These are phyloP conservation scores for Drosophila nigritarsus DNA, from an alignment of 2,888 invertebrate species.

Conservation along the genomic window DNA sequence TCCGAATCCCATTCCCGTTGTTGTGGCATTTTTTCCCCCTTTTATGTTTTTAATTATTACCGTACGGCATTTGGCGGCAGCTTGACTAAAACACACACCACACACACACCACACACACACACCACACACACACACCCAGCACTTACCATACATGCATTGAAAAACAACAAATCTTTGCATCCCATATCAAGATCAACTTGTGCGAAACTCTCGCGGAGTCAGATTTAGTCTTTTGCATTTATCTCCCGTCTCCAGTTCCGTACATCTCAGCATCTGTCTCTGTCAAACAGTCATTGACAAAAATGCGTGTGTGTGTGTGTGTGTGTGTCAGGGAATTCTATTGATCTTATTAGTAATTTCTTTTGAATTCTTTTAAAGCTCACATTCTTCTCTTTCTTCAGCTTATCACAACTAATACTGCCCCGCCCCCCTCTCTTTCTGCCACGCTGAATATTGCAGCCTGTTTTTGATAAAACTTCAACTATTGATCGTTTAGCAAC, in stretches of 20 bases:
- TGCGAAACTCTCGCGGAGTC: slow-evolving; percentile 48
- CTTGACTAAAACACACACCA: slow-evolving; percentile 50
- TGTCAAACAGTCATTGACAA: slow-evolving; percentile 35
- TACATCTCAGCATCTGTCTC: slow-evolving; percentile 20
- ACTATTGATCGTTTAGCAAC: slow-evolving; percentile 35
- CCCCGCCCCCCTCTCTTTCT: too few species aligned
- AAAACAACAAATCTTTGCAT: slow-evolving; percentile 37
- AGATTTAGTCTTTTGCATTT: slow-evolving; percentile 16
- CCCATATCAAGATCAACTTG: slow-evolving; percentile 47
- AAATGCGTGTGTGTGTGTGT: not conserved
- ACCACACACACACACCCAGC: slow-evolving; percentile 15
- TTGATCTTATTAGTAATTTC: slow-evolving; percentile 16
- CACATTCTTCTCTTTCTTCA: not conserved
- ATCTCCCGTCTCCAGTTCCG: slow-evolving; percentile 25
- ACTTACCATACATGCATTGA: slow-evolving; percentile 14
- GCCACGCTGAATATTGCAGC: not conserved
- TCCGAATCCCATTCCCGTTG: slow-evolving; percentile 53
- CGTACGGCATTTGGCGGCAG: slow-evolving; percentile 69
- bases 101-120: slow-evolving; percentile 22
- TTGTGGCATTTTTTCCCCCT: slow-evolving; percentile 62
- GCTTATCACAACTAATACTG: not conserved
- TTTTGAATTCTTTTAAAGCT: not conserved
- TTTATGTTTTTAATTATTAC: slow-evolving; percentile 78
- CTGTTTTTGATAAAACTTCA: not conserved
- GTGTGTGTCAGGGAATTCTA: slow-evolving; percentile 2